phyloP scores from a whole-genome alignment of 2,888 invertebrate genomes.

The Orthosia cruda region DNA sequence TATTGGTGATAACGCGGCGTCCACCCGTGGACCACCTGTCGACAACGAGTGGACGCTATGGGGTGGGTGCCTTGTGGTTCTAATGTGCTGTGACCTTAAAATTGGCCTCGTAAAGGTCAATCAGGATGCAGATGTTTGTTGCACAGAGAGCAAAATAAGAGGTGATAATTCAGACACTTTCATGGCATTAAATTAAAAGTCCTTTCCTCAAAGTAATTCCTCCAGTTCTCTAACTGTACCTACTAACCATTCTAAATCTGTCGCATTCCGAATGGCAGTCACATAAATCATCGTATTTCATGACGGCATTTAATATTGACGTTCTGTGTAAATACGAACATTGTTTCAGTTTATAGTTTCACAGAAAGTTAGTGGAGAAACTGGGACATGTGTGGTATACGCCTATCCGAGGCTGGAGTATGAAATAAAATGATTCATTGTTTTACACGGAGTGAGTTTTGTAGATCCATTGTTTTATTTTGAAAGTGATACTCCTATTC shows the following conservation, averaged over 20 bases:
- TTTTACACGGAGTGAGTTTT: slow-evolving; percentile 30
- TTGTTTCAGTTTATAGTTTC: slow-evolving; percentile 63
- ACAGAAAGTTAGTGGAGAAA: slow-evolving; percentile 47
- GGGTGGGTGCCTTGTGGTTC: too few relatives aligned
- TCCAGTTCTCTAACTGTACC: neutral
- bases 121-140: too few relatives aligned
- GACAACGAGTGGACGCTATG: too few relatives aligned
- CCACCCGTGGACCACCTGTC: too few relatives aligned
- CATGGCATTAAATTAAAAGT: neutral
- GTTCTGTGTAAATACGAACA: slow-evolving; percentile 60
- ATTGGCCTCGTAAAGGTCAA: too few relatives aligned
- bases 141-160: too few relatives aligned
- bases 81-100: too few relatives aligned
- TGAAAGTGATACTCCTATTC: neutral
- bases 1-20: too few relatives aligned
- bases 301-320: slow-evolving; percentile 49
- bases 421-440: slow-evolving; percentile 48
- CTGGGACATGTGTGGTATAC: slow-evolving; percentile 28
- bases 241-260: slow-evolving; percentile 41
- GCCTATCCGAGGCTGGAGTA: slow-evolving; percentile 15
- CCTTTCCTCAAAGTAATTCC: neutral
- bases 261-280: slow-evolving; percentile 19
- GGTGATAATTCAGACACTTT: too few relatives aligned
- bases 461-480: neutral
- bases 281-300: slow-evolving; percentile 62